Evolutionary conservation across 1,140 invertebrate genomes (phyloP).

Genomic region (Meloidogyne chitwoodi): DNA sequence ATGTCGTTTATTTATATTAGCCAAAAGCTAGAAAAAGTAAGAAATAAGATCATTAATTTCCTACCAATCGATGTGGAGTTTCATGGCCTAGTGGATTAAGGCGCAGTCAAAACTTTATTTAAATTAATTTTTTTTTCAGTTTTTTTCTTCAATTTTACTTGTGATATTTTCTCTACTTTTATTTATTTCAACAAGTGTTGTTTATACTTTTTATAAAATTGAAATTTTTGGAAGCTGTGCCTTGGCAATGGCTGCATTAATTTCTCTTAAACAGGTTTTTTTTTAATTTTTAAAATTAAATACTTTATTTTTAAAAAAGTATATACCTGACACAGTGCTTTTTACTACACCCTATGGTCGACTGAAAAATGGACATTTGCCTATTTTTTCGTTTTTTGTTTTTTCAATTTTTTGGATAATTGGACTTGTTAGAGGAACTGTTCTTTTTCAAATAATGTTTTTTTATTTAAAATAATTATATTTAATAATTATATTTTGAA

Average conservation of each 20-base stretch:
- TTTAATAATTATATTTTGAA: conserved; percentile 38
- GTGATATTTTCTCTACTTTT: conserved; percentile 28
- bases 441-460: conserved; percentile 37
- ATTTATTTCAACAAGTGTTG: conserved; percentile 25
- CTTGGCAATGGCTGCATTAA: conserved; percentile 44
- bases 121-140: conserved; percentile 34
- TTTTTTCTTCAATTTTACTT: conserved; percentile 33
- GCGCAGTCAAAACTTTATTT: too few relatives aligned
- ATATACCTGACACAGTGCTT: conserved; percentile 51
- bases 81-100: too few relatives aligned
- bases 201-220: conserved; percentile 47
- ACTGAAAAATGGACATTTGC: conserved; percentile 56
- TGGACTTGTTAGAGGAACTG: conserved; percentile 32
- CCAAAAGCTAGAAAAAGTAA: too few relatives aligned
- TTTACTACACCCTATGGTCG: conserved; percentile 51
- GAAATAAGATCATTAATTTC: too few relatives aligned
- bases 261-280: conserved; percentile 51
- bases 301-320: conserved; percentile 42
- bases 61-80: too few relatives aligned
- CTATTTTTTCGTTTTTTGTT: conserved; percentile 27
- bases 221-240: conserved; percentile 42
- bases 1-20: too few relatives aligned
- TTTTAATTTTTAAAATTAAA: not conserved
- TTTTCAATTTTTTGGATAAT: conserved; percentile 30
- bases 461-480: conserved; percentile 14